Percentiles rank a stretch among this genome's conserved stretches.
phyloP scores from a whole-genome alignment of 2,797 vertebrate species.

The Anniella stebbinsi region DNA sequence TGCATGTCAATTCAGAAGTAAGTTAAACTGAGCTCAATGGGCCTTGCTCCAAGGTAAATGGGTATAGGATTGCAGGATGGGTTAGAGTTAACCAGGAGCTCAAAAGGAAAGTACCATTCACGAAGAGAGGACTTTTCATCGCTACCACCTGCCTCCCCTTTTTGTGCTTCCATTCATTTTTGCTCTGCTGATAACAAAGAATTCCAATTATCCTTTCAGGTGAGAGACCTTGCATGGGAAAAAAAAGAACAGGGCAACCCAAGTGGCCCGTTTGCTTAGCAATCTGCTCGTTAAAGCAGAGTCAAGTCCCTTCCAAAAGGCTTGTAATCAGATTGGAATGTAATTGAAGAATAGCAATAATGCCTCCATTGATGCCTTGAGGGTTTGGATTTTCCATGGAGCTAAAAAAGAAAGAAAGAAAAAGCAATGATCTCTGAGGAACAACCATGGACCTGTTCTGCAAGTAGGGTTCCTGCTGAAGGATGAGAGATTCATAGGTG shows the following conservation, averaged over 20 bases:
- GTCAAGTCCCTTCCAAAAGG: conserved; percentile 46
- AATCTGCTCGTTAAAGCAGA: conserved; percentile 30
- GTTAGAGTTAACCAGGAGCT: not conserved
- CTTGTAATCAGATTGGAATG: conserved; percentile 49
- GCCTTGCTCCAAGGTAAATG: too few species aligned
- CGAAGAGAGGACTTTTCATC: conserved; percentile 23
- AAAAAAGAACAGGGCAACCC: not conserved
- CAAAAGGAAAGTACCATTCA: not conserved
- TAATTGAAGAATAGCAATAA: conserved; percentile 66
- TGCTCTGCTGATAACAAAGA: conserved; percentile 4
- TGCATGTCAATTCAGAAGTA: too few species aligned
- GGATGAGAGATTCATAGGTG: conserved; percentile 8
- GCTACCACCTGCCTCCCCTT: not conserved
- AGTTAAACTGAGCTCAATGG: too few species aligned
- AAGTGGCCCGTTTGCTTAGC: conserved; percentile 13
- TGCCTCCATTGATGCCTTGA: conserved; percentile 68
- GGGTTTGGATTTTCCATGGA: conserved; percentile 55
- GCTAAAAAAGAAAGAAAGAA: not conserved
- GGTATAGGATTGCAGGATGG: too few species aligned
- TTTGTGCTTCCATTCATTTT: conserved; percentile 36
- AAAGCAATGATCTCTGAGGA: conserved; percentile 56
- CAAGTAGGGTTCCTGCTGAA: conserved; percentile 42
- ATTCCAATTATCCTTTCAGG: conserved; percentile 44
- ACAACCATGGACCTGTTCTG: conserved; percentile 29
- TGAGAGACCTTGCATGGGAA: conserved; percentile 25